Evolutionary conservation across 2,113 vertebrate genomes (phyloP).

Genomic region (Perccottus glenii): DNA sequence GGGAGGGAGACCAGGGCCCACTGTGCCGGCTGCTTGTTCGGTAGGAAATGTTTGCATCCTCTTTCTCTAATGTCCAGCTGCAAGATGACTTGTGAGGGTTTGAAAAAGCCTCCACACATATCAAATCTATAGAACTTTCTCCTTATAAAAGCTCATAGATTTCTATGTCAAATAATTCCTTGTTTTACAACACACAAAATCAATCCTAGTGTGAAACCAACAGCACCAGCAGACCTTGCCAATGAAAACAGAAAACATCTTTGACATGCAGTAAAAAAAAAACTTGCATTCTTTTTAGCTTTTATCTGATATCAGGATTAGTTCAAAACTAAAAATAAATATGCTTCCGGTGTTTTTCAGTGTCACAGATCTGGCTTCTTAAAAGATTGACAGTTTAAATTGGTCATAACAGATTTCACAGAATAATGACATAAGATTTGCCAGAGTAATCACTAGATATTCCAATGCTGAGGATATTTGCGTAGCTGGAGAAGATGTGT

Average conservation of each 20-base stretch:
- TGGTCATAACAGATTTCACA: slow-evolving; percentile 67
- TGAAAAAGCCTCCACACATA: slow-evolving; percentile 57
- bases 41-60: slow-evolving; percentile 78
- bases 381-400: slow-evolving; percentile 53
- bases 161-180: neutral
- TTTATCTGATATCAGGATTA: slow-evolving; percentile 47
- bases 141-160: neutral
- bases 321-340: slow-evolving; percentile 34
- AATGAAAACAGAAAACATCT: slow-evolving; percentile 43
- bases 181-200: neutral
- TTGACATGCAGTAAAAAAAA: slow-evolving; percentile 21
- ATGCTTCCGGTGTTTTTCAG: slow-evolving; percentile 42
- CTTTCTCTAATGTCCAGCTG: slow-evolving; percentile 57
- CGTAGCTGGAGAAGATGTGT: slow-evolving; percentile 65
- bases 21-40: slow-evolving; percentile 49
- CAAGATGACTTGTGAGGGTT: slow-evolving; percentile 70
- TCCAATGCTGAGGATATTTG: slow-evolving; percentile 49
- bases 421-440: slow-evolving; percentile 65
- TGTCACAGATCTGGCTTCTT: slow-evolving; percentile 51
- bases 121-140: slow-evolving; percentile 23
- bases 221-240: slow-evolving; percentile 10
- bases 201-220: slow-evolving; percentile 18
- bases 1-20: slow-evolving; percentile 39
- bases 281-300: slow-evolving; percentile 38
- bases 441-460: slow-evolving; percentile 50